Conservation (phyloP, 2,797 vertebrate genomes). For the Lates japonicus region DNA sequence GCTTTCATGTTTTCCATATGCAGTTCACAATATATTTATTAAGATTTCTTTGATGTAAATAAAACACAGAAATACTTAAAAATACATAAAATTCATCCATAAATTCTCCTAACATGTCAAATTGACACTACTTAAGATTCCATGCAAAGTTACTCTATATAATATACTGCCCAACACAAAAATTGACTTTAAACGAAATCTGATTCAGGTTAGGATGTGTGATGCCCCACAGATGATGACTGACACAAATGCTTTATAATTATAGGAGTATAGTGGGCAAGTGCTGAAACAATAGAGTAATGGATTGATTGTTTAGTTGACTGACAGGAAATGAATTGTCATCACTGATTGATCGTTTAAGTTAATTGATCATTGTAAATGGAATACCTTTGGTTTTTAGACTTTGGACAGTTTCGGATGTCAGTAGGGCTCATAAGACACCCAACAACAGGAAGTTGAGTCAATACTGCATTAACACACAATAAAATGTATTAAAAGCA, state of each 20-base stretch:
- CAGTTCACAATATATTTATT: not conserved
- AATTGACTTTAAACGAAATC: no score
- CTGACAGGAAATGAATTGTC: not conserved
- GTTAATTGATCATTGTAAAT: not conserved
- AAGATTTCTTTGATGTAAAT: no score
- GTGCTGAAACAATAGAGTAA: not conserved
- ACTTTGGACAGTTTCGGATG: not conserved
- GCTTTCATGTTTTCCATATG: not conserved
- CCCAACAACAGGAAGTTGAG: not conserved
- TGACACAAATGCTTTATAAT: not conserved
- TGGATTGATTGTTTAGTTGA: not conserved
- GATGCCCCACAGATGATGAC: not conserved
- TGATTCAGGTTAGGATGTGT: no score
- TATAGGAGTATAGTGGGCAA: not conserved
- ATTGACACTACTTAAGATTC: not conserved
- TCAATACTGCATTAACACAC: not conserved
- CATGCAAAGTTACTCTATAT: not conserved
- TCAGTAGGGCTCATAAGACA: not conserved
- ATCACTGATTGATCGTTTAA: not conserved
- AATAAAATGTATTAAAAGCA: constrained; percentile 7
- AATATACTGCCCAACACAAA: not conserved
- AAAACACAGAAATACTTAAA: no score
- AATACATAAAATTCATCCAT: no score
- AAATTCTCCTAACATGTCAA: no score
- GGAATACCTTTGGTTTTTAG: not conserved